phyloP scores from a whole-genome alignment of 2,113 vertebrate species.

The Orientallactaga bullata region DNA sequence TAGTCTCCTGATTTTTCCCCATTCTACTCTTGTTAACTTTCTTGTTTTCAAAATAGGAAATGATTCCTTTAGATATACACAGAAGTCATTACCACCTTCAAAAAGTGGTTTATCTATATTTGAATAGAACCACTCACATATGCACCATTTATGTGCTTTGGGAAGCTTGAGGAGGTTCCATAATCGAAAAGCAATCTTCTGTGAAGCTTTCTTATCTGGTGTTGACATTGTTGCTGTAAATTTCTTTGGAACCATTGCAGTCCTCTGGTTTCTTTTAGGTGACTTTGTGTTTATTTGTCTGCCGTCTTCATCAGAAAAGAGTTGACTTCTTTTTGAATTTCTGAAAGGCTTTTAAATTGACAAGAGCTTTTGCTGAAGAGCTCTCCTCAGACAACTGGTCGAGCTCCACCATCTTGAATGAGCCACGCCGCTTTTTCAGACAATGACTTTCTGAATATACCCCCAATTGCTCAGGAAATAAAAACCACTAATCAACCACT shows the following conservation, averaged over 20 bases:
- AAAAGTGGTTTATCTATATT: constrained; percentile 99
- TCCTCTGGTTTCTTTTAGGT: constrained; percentile 96
- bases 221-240: constrained; percentile 92
- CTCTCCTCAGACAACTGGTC: constrained; percentile 98
- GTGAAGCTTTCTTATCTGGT: constrained; percentile 96
- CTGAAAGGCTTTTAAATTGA: constrained; percentile 98
- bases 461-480: too few relatives aligned
- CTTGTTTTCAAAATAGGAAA: constrained; percentile 98
- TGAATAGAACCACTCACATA: constrained; percentile 99
- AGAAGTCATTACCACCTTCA: constrained; percentile 99
- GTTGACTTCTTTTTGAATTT: constrained; percentile 96
- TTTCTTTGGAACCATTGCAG: constrained; percentile 94
- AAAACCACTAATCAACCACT: too few relatives aligned
- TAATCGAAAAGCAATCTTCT: constrained; percentile 97
- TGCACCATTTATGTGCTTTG: constrained; percentile 99
- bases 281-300: constrained; percentile 93
- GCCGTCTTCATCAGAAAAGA: constrained; percentile 96
- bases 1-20: constrained; percentile 97
- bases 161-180: constrained; percentile 98
- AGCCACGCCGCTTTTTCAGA: constrained; percentile 99
- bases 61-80: constrained; percentile 98
- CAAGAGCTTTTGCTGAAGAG: too few relatives aligned
- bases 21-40: constrained; percentile 97
- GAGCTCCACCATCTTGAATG: constrained; percentile 99
- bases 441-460: too few relatives aligned